Conservation (phyloP, 2,888 invertebrate genomes). For the Venustoraphidia nigricollis region DNA sequence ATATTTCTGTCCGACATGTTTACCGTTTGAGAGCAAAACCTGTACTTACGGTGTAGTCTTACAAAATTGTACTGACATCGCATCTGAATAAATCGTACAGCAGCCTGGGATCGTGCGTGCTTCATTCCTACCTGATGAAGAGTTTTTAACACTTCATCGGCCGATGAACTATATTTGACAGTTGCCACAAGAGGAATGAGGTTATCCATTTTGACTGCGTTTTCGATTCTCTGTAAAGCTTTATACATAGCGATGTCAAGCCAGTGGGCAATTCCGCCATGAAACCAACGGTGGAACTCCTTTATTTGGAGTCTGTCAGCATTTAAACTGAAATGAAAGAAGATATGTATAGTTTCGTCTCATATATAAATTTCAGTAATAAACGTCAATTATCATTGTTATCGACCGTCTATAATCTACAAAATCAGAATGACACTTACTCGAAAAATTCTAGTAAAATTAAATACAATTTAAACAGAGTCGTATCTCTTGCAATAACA, state of each 20-base stretch:
- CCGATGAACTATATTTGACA: conserved; percentile 88
- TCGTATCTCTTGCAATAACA: conserved; percentile 61
- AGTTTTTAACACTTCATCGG: conserved; percentile 80
- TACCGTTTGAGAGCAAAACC: no score
- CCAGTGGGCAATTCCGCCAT: conserved; percentile 86
- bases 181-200: conserved; percentile 64
- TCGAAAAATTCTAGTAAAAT: conserved; percentile 73
- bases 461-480: conserved; percentile 83
- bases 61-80: no score
- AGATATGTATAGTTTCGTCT: no score
- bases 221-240: conserved; percentile 72
- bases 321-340: no score
- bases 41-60: no score
- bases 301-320: conserved; percentile 47
- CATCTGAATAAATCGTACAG: no score
- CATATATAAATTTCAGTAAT: no score
- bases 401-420: neutral
- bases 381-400: no score
- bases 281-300: conserved; percentile 79
- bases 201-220: conserved; percentile 78
- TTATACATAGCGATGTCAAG: conserved; percentile 84
- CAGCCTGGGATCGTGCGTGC: no score
- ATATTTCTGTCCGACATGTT: no score
- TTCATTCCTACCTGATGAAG: conserved; percentile 45
- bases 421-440: conserved; percentile 30